phyloP scores from a whole-genome alignment of 2,888 invertebrate genomes.

The Alsophila aescularia region DNA sequence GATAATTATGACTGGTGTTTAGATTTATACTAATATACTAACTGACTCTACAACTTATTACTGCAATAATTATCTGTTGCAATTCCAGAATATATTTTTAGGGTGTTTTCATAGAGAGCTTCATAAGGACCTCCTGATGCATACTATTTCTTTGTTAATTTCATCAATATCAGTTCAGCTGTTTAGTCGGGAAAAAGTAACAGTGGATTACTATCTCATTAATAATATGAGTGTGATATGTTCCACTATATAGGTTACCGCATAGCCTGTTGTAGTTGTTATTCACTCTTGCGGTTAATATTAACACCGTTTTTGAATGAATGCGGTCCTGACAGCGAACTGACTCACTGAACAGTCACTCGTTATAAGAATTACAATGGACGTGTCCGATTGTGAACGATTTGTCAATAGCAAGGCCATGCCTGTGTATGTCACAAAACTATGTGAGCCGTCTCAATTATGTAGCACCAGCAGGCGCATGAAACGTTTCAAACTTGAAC shows the following conservation, averaged over 20 bases:
- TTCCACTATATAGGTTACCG: background rate
- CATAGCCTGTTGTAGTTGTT: background rate
- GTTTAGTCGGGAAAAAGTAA: no score
- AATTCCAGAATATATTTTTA: no score
- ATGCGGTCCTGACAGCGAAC: background rate
- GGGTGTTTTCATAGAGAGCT: no score
- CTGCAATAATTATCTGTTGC: no score
- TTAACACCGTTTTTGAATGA: conserved; percentile 16
- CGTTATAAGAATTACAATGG: conserved; percentile 16
- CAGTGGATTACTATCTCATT: no score
- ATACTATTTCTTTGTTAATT: no score
- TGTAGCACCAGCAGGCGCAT: background rate
- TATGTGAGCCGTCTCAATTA: conserved; percentile 9
- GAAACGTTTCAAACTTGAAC: background rate
- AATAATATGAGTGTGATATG: no score
- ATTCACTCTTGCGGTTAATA: conserved; percentile 3
- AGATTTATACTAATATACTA: no score
- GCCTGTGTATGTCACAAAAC: conserved; percentile 15
- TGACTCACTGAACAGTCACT: conserved; percentile 16
- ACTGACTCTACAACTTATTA: no score
- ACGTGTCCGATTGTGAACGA: conserved; percentile 10
- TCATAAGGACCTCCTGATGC: no score
- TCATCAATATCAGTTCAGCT: no score
- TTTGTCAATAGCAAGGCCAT: conserved; percentile 25
- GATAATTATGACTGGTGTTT: no score